These are phyloP conservation scores for Lasioglossum figueresi DNA, from an alignment of 2,888 invertebrate genomes.

Conservation along the genomic window DNA sequence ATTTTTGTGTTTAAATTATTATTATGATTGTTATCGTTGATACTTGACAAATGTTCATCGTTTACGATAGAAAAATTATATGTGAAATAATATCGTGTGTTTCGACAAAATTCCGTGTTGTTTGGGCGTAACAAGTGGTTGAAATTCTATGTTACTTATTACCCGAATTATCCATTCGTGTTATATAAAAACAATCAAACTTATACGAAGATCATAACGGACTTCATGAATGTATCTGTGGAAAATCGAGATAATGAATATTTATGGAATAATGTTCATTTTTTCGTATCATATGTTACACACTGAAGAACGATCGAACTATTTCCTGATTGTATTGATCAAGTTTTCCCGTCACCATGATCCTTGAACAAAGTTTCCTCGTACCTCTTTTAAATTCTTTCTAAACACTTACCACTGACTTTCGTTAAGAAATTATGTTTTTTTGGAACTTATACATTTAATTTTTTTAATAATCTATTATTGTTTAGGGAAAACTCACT, in stretches of 20 bases:
- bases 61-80: neutral
- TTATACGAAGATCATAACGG: neutral
- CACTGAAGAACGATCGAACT: neutral
- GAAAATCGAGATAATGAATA: slow-evolving; percentile 7
- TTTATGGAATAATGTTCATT: neutral
- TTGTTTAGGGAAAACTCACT: slow-evolving; percentile 88
- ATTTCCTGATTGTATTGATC: slow-evolving; percentile 35
- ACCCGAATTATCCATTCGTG: neutral
- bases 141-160: slow-evolving; percentile 3
- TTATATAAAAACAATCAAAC: neutral
- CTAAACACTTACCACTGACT: neutral
- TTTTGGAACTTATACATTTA: neutral
- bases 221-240: neutral
- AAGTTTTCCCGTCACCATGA: neutral
- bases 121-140: slow-evolving; percentile 56
- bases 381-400: neutral
- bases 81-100: slow-evolving; percentile 1
- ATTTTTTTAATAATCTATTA: neutral
- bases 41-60: neutral
- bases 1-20: slow-evolving; percentile 1
- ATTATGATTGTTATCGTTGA: neutral
- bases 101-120: neutral
- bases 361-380: neutral
- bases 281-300: slow-evolving; percentile 18
- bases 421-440: neutral